These are phyloP conservation scores for Calephelis virginiensis DNA, from an alignment of 1,140 invertebrate species.

Conservation along the genomic window DNA sequence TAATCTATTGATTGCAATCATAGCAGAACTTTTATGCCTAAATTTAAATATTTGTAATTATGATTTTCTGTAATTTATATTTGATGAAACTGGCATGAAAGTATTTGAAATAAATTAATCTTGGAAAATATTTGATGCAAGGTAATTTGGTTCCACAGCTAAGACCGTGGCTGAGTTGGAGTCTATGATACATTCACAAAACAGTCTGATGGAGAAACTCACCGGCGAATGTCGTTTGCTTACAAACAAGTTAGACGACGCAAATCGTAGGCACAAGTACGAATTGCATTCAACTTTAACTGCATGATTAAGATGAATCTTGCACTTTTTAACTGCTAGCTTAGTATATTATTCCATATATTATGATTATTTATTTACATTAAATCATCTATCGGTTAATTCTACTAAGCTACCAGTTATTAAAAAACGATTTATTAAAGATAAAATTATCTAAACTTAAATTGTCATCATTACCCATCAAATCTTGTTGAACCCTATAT, in stretches of 20 bases:
- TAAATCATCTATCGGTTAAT: too few relatives aligned
- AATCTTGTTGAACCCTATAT: background rate
- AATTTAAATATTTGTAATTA: too few relatives aligned
- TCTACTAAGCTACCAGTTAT: too few relatives aligned
- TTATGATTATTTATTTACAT: too few relatives aligned
- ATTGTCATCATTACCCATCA: slow-evolving; percentile 62
- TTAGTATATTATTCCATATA: background rate
- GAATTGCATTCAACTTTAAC: slow-evolving; percentile 61
- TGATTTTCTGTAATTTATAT: too few relatives aligned
- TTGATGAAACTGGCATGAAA: too few relatives aligned
- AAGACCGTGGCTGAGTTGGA: slow-evolving; percentile 90
- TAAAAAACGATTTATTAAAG: too few relatives aligned
- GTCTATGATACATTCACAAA: slow-evolving; percentile 91
- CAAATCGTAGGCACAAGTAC: slow-evolving; percentile 91
- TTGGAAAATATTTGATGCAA: slow-evolving; percentile 24
- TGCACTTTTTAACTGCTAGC: slow-evolving; percentile 26
- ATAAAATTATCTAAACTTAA: background rate
- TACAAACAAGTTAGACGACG: slow-evolving; percentile 91
- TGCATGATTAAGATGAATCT: slow-evolving; percentile 51
- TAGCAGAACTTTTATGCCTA: too few relatives aligned
- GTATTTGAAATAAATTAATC: background rate
- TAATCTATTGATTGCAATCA: too few relatives aligned
- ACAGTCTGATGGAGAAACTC: slow-evolving; percentile 92
- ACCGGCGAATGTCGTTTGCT: slow-evolving; percentile 90
- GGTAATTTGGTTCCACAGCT: slow-evolving; percentile 81